These are phyloP conservation scores for Apodemus agrarius DNA, from an alignment of 2,797 vertebrate species.

Conservation along the genomic window DNA sequence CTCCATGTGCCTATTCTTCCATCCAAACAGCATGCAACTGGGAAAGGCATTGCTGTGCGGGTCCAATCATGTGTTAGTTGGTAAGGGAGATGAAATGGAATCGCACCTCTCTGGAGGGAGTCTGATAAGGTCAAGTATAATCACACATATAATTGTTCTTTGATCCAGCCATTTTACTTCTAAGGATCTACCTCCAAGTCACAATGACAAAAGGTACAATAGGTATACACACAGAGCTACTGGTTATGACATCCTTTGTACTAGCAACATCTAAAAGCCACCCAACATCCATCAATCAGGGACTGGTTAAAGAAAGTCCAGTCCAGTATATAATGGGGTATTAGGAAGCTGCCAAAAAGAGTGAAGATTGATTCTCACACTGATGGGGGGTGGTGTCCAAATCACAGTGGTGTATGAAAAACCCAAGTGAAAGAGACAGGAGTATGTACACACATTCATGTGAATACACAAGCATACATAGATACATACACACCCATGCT, in stretches of 20 bases:
- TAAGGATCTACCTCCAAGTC: neutral
- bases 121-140: neutral
- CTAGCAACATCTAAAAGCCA: neutral
- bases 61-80: neutral
- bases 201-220: neutral
- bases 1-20: conserved; percentile 29
- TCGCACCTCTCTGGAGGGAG: neutral
- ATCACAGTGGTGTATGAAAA: neutral
- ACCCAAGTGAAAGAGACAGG: neutral
- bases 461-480: neutral
- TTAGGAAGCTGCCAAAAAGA: neutral
- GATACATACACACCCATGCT: too few relatives aligned
- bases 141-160: neutral
- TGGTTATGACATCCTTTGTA: neutral
- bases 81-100: neutral
- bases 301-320: neutral
- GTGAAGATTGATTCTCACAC: neutral
- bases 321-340: neutral
- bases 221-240: neutral
- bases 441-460: neutral
- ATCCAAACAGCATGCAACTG: neutral
- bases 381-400: neutral
- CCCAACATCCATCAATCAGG: neutral
- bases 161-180: neutral
- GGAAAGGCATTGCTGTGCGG: neutral